phyloP scores from a whole-genome alignment of 2,797 vertebrate species.

The Phrynocephalus vlangalii region DNA sequence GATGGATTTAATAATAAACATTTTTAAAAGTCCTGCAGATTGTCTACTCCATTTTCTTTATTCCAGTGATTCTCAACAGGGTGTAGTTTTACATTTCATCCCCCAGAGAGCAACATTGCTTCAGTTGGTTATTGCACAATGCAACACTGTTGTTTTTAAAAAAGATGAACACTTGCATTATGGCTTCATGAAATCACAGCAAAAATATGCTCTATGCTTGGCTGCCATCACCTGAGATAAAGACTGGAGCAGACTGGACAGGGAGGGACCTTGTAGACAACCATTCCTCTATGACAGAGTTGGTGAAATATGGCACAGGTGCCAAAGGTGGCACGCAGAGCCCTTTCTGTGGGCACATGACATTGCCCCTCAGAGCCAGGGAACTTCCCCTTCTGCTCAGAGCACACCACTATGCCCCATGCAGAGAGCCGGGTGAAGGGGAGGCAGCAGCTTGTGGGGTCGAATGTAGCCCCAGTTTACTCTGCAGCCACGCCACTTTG shows the following conservation, averaged over 20 bases:
- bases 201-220: background rate
- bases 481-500: too few species aligned
- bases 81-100: background rate
- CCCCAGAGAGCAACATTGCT: conserved; percentile 36
- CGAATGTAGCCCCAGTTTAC: too few species aligned
- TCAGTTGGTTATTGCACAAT: background rate
- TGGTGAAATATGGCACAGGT: too few species aligned
- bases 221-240: background rate
- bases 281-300: background rate
- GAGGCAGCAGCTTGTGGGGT: too few species aligned
- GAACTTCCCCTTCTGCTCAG: too few species aligned
- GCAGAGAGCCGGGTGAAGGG: too few species aligned
- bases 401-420: too few species aligned
- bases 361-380: too few species aligned
- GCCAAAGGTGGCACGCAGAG: too few species aligned
- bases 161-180: background rate
- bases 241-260: background rate
- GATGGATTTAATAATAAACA: background rate
- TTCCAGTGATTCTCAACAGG: background rate
- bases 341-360: too few species aligned
- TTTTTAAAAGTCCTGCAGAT: too few species aligned
- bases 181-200: background rate
- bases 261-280: background rate
- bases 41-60: background rate
- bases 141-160: background rate